These are phyloP conservation scores for Eulithis prunata DNA, from an alignment of 2,888 invertebrate species.

Conservation along the genomic window DNA sequence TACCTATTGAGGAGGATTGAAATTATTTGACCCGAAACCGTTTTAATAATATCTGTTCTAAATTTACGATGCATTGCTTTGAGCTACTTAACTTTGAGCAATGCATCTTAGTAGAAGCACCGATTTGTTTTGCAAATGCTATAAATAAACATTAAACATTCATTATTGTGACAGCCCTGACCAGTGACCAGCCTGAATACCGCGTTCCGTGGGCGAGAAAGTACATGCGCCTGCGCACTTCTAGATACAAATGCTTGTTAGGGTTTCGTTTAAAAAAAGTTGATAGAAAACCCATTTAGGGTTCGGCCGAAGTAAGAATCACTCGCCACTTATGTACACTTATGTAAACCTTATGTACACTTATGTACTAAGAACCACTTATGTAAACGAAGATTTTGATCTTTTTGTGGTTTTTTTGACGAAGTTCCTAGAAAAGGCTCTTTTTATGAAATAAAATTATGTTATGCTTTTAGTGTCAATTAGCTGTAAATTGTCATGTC, in stretches of 20 bases:
- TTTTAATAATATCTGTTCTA: not conserved
- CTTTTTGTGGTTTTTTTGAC: too few species aligned
- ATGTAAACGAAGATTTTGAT: too few species aligned
- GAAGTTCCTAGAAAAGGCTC: too few species aligned
- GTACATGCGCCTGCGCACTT: slow-evolving; percentile 51
- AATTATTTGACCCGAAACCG: too few species aligned
- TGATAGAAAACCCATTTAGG: not conserved
- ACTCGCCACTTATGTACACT: too few species aligned
- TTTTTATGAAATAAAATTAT: too few species aligned
- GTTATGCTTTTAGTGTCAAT: too few species aligned
- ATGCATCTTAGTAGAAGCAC: slow-evolving; percentile 24
- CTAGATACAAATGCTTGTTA: slow-evolving; percentile 54
- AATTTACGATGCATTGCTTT: not conserved
- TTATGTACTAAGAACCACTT: too few species aligned
- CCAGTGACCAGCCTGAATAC: slow-evolving; percentile 31
- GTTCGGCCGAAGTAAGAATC: too few species aligned
- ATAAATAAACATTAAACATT: slow-evolving; percentile 23
- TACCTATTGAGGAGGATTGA: too few species aligned
- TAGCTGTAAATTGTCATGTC: too few species aligned
- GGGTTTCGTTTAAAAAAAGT: slow-evolving; percentile 13
- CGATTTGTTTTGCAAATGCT: slow-evolving; percentile 12
- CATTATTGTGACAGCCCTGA: slow-evolving; percentile 47
- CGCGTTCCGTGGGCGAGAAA: slow-evolving; percentile 54
- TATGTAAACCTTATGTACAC: too few species aligned
- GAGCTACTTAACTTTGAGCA: slow-evolving; percentile 12